Evolutionary conservation across 2,113 vertebrate genomes (phyloP).

Genomic region (Gallinago paraguaiae): DNA sequence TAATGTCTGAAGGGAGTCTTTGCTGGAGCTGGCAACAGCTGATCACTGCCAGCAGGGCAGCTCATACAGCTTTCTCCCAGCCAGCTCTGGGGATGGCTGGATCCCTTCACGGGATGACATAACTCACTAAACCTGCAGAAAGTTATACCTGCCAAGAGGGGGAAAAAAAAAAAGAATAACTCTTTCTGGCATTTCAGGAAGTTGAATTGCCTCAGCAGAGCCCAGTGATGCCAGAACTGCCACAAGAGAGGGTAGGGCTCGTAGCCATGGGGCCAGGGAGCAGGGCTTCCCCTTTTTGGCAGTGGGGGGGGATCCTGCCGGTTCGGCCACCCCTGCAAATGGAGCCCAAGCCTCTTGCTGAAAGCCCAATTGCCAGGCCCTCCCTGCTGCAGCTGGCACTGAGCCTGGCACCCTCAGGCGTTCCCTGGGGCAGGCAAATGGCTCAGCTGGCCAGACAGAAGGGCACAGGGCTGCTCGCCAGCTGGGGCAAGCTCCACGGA

Average conservation of each 20-base stretch:
- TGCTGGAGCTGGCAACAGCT: background rate
- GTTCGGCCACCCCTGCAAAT: background rate
- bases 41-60: background rate
- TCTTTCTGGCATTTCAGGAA: background rate
- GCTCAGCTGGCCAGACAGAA: background rate
- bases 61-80: accelerated
- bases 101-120: background rate
- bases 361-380: background rate
- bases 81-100: background rate
- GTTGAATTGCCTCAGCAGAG: background rate
- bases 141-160: background rate
- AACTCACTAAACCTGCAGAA: background rate
- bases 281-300: background rate
- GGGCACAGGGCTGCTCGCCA: background rate
- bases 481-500: background rate
- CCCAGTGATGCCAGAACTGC: background rate
- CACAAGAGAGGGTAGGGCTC: background rate
- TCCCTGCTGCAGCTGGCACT: background rate
- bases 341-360: background rate
- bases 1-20: background rate
- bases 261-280: accelerated
- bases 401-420: background rate
- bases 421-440: background rate
- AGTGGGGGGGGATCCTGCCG: accelerated
- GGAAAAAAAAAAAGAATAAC: no score